These are phyloP conservation scores for Grammomys surdaster DNA, from an alignment of 2,113 vertebrate genomes.

Conservation along the genomic window DNA sequence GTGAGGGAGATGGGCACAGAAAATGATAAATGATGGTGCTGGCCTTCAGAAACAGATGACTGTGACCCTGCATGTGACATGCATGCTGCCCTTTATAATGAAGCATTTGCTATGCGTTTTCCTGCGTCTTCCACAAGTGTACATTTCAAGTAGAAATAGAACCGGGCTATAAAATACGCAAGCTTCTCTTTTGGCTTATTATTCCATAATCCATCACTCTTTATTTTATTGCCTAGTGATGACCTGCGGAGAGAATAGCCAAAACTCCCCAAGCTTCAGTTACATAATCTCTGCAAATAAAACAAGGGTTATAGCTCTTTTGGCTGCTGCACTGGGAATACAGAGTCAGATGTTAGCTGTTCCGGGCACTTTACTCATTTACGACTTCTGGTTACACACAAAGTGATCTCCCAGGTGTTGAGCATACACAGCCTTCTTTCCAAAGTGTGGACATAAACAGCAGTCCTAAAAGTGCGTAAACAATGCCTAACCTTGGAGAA, in stretches of 20 bases:
- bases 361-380: not conserved
- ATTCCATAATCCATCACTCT: conserved; percentile 3
- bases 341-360: not conserved
- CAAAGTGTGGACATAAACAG: not conserved
- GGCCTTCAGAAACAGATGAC: not conserved
- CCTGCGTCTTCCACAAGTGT: not conserved
- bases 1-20: not conserved
- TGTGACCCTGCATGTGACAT: accelerated
- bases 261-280: conserved; percentile 13
- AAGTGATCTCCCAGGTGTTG: conserved; percentile 51
- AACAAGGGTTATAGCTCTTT: conserved; percentile 39
- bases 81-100: accelerated
- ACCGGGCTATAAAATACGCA: not conserved
- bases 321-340: not conserved
- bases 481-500: not conserved
- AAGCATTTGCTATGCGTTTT: not conserved
- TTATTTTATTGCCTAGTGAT: conserved; percentile 58
- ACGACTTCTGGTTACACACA: not conserved
- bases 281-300: conserved; percentile 55
- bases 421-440: not conserved
- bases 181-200: conserved; percentile 65
- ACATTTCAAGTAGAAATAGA: not conserved
- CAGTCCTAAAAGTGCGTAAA: not conserved
- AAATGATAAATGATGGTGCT: accelerated
- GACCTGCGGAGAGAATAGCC: conserved; percentile 34